Base-by-base conservation (phyloP, 2,113 vertebrate species). In the Passer montanus region DNA sequence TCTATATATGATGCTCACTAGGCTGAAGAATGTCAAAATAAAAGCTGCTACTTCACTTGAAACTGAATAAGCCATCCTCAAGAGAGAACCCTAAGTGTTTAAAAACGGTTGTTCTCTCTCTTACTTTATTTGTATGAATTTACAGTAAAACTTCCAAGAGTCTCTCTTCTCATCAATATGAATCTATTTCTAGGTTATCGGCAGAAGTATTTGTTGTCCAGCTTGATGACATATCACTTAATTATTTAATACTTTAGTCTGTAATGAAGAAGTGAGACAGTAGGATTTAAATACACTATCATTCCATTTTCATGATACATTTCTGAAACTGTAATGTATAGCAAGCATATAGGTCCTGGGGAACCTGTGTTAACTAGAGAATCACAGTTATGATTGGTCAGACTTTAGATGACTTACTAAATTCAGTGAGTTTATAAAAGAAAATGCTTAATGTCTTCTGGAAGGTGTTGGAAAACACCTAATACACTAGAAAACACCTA, bases 311-410 rank as follows among this genome's bases (percentile, higher is more conserved):
- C 13, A 44, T 68, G 7, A 64, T 10, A 14, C 6, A n/a, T 66
- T 80, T 43, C 19, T 74, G 64, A 50, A 79, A 67, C 41, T 39
- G 10, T 21, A 2, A 27, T 43, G 6, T 47, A n/a, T 30, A 46
- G 24, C 1, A 1, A 47, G 24, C 4, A 13, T 28, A 39, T 4
- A 17, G 39, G 16, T 41, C 10, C 13, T 47, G 9, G 5, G 19
- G 4, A 70, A 39, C 21, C 30, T 26, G 3, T 20, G 13, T 35
- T 22, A 21, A 31, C 19, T 66, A 58, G 9, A 7, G 22, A 91
- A 53, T 11, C 11, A 35, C 11, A 19, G 10, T 43, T 86, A 43
- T 27, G 47, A 55, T 24, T 39, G 13, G 27, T 82, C 13, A 47
- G 3, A 39, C 49, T 82, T 88, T 52, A 30, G 21, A 56, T 7